A percentile compares a stretch with the other conserved stretches of the same genome.
Evolutionary conservation across 2,888 invertebrate genomes (phyloP).

Genomic region (Napeogenes sylphis): DNA sequence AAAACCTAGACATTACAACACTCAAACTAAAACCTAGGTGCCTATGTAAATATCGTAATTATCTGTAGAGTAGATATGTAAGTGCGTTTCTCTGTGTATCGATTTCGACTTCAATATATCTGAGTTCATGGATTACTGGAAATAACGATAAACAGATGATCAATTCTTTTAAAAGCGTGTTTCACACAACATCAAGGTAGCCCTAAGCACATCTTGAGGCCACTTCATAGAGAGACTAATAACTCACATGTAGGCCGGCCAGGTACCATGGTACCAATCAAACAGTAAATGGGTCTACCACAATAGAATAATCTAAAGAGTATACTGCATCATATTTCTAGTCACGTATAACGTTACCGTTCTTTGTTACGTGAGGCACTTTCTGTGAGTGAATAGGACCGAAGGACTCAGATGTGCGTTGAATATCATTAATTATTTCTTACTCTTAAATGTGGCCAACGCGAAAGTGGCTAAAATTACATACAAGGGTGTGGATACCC

Average conservation of each 20-base stretch:
- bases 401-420: slow-evolving; percentile 60
- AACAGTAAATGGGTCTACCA: slow-evolving; percentile 58
- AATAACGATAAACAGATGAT: too few relatives aligned
- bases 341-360: slow-evolving; percentile 75
- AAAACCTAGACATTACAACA: neutral
- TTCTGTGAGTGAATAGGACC: slow-evolving; percentile 69
- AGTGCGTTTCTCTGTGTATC: slow-evolving; percentile 17
- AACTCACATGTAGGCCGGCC: neutral
- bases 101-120: slow-evolving; percentile 10
- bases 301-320: slow-evolving; percentile 61
- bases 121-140: slow-evolving; percentile 17
- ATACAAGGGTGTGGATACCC: neutral
- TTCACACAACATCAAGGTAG: neutral
- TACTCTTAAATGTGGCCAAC: slow-evolving; percentile 48
- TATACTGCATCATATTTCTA: slow-evolving; percentile 69
- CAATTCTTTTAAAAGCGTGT: too few relatives aligned
- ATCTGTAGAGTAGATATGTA: slow-evolving; percentile 5
- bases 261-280: slow-evolving; percentile 62
- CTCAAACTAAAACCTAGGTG: neutral
- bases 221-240: slow-evolving; percentile 2
- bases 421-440: slow-evolving; percentile 73
- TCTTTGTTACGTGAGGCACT: slow-evolving; percentile 75
- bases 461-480: slow-evolving; percentile 15
- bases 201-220: neutral
- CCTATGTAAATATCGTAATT: neutral